Evolutionary conservation across 2,113 vertebrate genomes (phyloP).

Genomic region (Sceloporus tristichus): DNA sequence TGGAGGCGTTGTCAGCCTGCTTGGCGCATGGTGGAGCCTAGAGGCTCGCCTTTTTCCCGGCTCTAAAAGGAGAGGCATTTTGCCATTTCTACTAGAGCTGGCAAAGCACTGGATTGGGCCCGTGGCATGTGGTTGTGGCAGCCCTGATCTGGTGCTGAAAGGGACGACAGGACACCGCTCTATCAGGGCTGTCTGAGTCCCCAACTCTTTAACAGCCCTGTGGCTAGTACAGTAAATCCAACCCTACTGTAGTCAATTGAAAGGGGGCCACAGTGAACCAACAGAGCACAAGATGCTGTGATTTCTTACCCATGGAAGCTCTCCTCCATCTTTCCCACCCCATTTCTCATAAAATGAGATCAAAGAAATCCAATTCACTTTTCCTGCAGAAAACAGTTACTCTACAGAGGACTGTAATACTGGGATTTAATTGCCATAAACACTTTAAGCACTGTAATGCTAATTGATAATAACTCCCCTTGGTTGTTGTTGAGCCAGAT

Average conservation of each 20-base stretch:
- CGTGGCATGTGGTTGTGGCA: too few species aligned
- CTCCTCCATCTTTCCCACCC: too few species aligned
- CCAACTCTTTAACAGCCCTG: background rate
- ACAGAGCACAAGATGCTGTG: background rate
- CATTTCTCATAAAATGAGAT: background rate
- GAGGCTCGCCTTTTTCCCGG: too few species aligned
- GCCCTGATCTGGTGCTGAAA: too few species aligned
- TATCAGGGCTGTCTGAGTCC: too few species aligned
- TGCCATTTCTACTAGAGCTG: too few species aligned
- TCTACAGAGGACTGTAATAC: background rate
- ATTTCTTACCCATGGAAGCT: background rate
- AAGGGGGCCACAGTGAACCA: background rate
- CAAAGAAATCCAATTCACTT: background rate
- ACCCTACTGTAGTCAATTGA: background rate
- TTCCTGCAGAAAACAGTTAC: background rate
- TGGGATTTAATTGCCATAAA: background rate
- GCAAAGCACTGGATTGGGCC: too few species aligned
- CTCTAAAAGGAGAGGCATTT: too few species aligned
- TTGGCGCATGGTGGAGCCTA: too few species aligned
- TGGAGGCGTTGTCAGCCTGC: too few species aligned
- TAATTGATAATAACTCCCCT: background rate
- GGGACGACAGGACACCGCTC: too few species aligned
- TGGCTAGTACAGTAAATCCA: background rate
- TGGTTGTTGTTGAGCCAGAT: background rate
- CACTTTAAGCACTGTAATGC: background rate